A percentile compares a stretch with the other conserved stretches of the same genome.
phyloP scores from a whole-genome alignment of 2,113 vertebrate genomes.

The Colossoma macropomum region DNA sequence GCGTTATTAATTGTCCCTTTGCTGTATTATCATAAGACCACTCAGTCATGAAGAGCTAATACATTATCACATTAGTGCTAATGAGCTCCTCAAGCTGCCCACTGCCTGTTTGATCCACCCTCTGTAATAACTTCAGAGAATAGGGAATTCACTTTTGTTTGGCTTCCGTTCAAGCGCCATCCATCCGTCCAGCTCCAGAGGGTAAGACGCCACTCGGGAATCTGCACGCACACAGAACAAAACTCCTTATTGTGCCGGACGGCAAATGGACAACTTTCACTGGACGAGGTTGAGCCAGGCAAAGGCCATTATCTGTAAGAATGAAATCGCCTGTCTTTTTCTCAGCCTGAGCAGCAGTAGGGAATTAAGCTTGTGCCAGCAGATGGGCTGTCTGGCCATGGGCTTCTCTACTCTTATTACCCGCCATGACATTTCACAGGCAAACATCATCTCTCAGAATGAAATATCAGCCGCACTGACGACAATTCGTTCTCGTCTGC shows the following conservation, averaged over 20 bases:
- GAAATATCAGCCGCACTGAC: not conserved
- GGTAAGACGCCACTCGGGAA: not conserved
- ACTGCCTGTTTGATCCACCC: conserved; percentile 11
- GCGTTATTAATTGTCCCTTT: conserved; percentile 30
- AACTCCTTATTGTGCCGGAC: conserved; percentile 54
- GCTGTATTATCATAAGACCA: conserved; percentile 39
- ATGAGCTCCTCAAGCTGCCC: conserved; percentile 15
- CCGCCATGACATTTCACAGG: conserved; percentile 24
- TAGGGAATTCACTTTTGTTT: conserved; percentile 1
- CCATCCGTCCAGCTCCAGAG: not conserved
- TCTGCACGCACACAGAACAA: conserved; percentile 44
- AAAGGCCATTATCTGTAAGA: conserved; percentile 39
- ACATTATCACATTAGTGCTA: conserved; percentile 21
- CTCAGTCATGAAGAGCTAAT: conserved; percentile 18
- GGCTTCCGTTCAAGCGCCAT: not conserved
- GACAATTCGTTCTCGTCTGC: not conserved
- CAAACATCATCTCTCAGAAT: conserved; percentile 22
- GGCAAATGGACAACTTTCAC: conserved; percentile 50
- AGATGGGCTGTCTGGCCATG: not conserved
- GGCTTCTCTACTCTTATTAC: not conserved
- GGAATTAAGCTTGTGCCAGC: conserved; percentile 64
- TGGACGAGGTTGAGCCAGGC: conserved; percentile 24
- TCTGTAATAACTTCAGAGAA: not conserved
- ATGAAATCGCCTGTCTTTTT: conserved; percentile 33
- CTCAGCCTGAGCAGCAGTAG: conserved; percentile 55